Base-by-base conservation (phyloP, 2,888 invertebrate species). In the Vannuccia rotundouncinata region DNA sequence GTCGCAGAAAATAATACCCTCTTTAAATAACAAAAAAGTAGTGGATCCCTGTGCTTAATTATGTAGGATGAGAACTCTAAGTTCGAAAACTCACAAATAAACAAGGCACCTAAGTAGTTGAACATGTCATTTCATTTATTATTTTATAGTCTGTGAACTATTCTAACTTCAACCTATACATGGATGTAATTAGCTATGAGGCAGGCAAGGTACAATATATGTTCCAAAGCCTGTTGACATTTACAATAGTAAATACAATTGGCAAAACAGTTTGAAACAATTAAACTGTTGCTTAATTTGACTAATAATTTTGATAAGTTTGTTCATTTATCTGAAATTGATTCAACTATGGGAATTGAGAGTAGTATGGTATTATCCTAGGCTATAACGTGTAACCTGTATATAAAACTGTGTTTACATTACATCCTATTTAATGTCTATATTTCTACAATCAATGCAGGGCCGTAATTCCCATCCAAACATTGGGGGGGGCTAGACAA, bases 221-320 rank as follows among this genome's bases (percentile, higher is more conserved):
- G 25, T 66, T 66, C 66, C 66, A 66, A 66, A 66, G 66, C 66
- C 66, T 22, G 66, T 66, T 66, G 66, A 66, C 25, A 22, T 66
- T 66, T 66, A n/a, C 25, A 66, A 66, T 22, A 66, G 66, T 66
- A 66, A 66, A 66, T 66, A 66, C 66, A 66, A 66, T 66, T 66
- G 66, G 66, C 66, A 27, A 22, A 5, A 66, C 10, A n/a, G 10
- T 66, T 66, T 22, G 10, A 66, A 66, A 66, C 66, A 66, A 66
- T 66, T 66, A 66, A 66, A 66, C 66, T 66, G 17, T 66, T 66
- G 66, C 25, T 66, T 45, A 45, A 45, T 45, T 45, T 45, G 45
- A 45, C 45, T 45, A 45, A 45, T 45, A 45, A 45, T 5, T 45
- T 45, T 45, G 45, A 45, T 45, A 45, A 45, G 45, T 45, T 45